Conservation (phyloP, 2,888 invertebrate genomes). For the Leptinotarsa tumamoca region DNA sequence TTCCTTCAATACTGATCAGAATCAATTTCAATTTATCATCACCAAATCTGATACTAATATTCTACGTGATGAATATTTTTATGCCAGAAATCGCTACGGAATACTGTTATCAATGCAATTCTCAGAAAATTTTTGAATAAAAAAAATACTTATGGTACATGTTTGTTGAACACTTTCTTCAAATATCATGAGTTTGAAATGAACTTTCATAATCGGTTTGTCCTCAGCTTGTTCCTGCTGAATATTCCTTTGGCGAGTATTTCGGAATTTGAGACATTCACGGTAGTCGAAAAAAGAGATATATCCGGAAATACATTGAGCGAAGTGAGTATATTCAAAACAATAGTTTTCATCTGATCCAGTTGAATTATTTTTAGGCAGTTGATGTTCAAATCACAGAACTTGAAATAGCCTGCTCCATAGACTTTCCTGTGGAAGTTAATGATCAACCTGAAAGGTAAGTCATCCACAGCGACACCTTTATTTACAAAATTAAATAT, state of each 20-base stretch:
- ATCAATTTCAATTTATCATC: no score
- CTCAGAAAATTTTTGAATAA: no score
- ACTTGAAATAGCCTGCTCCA: constrained; percentile 45
- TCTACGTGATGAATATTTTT: no score
- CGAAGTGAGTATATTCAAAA: constrained; percentile 26
- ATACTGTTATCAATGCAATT: no score
- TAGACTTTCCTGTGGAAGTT: constrained; percentile 39
- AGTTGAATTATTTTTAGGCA: constrained; percentile 35
- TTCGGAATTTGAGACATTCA: constrained; percentile 42
- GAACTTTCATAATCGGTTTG: constrained; percentile 23
- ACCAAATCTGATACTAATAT: no score
- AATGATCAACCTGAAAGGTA: constrained; percentile 26
- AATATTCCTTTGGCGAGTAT: constrained; percentile 62
- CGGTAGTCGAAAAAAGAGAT: constrained; percentile 31
- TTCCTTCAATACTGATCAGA: no score
- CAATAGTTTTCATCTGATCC: no score
- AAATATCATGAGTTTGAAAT: neutral
- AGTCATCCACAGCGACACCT: no score
- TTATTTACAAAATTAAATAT: no score
- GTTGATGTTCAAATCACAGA: constrained; percentile 46
- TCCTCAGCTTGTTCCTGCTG: constrained; percentile 60
- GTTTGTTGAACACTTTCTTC: no score
- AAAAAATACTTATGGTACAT: no score
- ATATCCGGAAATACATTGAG: constrained; percentile 36
- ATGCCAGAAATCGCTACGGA: no score